Evolutionary conservation across 1,140 invertebrate species (phyloP), one percentile per base, ranked within the genome.

Genomic region (Pseudomyrmex gracilis): DNA sequence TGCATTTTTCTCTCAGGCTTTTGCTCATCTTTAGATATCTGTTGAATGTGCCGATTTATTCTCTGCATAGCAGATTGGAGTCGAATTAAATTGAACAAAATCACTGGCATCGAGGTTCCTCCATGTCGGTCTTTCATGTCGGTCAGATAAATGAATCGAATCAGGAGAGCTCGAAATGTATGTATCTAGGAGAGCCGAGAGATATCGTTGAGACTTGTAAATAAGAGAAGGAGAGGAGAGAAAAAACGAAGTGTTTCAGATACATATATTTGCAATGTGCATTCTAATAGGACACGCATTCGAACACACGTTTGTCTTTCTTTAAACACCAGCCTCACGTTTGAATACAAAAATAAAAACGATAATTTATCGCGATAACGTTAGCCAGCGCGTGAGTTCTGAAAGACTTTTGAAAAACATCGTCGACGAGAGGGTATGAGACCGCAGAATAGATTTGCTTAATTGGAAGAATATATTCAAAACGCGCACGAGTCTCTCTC

Each of bases 181-280:
- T 43, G 53, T 49, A 80, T 80, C 22, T 80, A 43, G 43, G 43
- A 13, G 34, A 34, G 58, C 66, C 12, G 15, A 7, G 34, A 57
- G 64, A 78, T 55, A 57, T 70, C 43, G 64, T 70, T 70, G 64
- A 58, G 34, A 34, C 64, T 78, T 70, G 51, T 78, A 78, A 78
- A 78, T 70, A 47, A 70, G 76, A 45, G 8, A 43, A 9, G 13
- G 20, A 22, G 47, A 15, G 67, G 22, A 5, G 34, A 9, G 10
- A 9, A 43, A 22, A 17, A 13, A n/a, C 7, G 47, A 20, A 12
- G 43, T 15, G 34, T 66, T 76, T 76, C 60, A 45, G 49, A 77
- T 67, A 77, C 24, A 45, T 55, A 20, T 78, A 78, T 24, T 78
- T 78, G 47, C 64, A 17, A 78, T 47, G 76, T 43, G 13, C 64